Evolutionary conservation across 2,113 vertebrate genomes (phyloP).

Genomic region (Alectura lathami): DNA sequence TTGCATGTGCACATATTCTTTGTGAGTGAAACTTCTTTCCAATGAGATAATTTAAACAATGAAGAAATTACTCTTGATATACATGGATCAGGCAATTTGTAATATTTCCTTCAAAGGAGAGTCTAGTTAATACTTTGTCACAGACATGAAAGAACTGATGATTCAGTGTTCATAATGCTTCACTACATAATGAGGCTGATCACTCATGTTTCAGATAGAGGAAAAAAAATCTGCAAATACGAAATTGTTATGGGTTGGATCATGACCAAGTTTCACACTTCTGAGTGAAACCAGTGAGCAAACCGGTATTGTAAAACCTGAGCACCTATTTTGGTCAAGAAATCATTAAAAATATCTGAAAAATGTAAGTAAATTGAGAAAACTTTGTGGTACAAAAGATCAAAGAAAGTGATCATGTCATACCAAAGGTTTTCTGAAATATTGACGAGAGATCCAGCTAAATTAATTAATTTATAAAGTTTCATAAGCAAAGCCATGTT

Average conservation of each 20-base stretch:
- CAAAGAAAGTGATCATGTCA: background rate
- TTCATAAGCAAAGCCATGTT: background rate
- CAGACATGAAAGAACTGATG: background rate
- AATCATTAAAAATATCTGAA: slow-evolving; percentile 36
- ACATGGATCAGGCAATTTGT: background rate
- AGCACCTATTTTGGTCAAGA: slow-evolving; percentile 19
- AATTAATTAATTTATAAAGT: slow-evolving; percentile 41
- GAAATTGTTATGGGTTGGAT: background rate
- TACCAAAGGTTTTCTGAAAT: slow-evolving; percentile 9
- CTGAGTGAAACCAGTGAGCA: background rate
- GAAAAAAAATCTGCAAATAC: background rate
- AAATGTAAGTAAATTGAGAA: background rate
- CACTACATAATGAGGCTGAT: background rate
- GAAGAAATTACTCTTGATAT: slow-evolving; percentile 15
- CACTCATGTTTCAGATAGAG: background rate
- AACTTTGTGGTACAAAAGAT: background rate
- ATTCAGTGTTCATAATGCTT: background rate
- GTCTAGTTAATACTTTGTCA: background rate
- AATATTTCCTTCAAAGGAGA: background rate
- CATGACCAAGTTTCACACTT: background rate
- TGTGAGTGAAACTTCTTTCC: slow-evolving; percentile 32
- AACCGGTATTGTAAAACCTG: background rate
- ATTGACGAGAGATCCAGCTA: background rate
- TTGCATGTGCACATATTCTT: slow-evolving; percentile 1
- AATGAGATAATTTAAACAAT: slow-evolving; percentile 44